Evolutionary conservation across 2,797 vertebrate genomes (phyloP), one percentile per base, ranked within the genome.

Genomic region (Channallabes apus): DNA sequence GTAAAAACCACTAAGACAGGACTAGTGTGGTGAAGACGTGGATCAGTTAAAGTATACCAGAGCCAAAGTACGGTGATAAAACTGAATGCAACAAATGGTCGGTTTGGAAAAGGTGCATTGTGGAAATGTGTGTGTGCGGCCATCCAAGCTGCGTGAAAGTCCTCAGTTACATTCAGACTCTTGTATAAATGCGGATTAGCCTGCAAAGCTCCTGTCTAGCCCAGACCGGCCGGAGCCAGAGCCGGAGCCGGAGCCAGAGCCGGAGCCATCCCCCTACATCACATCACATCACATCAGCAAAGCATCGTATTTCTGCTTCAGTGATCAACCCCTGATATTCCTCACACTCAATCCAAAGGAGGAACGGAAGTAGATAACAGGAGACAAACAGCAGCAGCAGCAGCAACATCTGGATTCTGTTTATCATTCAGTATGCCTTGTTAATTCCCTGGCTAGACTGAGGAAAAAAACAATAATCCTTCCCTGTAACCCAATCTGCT

Each of bases 381-480:
- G 0, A 46, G 38, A 9, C 17, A 17, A 38, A 41, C 1, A 27
- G 20, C 46, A 71, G 73, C 38, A 61, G 80, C 29, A 68, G 27
- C 35, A 38, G 35, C n/a, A 27, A 15, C 12, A 54, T 69, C 68
- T 38, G n/a, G 17, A 9, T 71, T 62, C 27, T 67, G 29, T 77
- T 69, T 29, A 83, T 76, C 59, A 51, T n/a, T 68, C 20, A 41
- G 64, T 68, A 24, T 24, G 56, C 24, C 38, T 68, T 46, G 22
- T 82, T 84, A 41, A 89, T 86, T 65, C 85, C 72, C 85, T 56
- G 86, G 62, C 85, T 58, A 56, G 85, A 88, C 88, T 54, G 51
- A 56, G 67, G 20, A 18, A 46, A 64, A 54, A 35, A 12, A 80
- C 7, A 18, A 58, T n/a, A 54, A 62, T 83, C 80, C 83, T 80